Base-by-base conservation (phyloP, 2,113 vertebrate genomes). In the Leptodactylus fuscus region DNA sequence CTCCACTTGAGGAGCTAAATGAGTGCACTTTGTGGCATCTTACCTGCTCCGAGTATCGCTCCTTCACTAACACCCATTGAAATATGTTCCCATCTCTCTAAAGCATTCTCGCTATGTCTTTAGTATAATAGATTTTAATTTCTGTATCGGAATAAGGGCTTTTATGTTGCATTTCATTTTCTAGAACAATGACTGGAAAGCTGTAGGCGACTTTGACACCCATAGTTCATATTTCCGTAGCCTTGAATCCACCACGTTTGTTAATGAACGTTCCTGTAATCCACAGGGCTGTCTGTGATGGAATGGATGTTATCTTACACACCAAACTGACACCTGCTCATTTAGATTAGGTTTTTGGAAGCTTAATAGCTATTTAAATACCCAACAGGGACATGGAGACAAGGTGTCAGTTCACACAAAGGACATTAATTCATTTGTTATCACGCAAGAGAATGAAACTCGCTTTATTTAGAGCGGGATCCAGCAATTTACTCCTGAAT, bases 261-360 rank as follows among this genome's bases (percentile, higher is more conserved):
- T 75, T 83, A 82, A 82, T 82, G 81, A 73, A 73, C 74, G 81
- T n/a, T 55, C 38, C 77, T 44, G 77, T 82, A 82, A 76, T 62
- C 53, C 70, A 75, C 34, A 76, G 73, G 74, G 62, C 74, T 55
- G 48, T 85, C 75, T 75, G 15, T 13, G 53, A 60, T 8, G 53
- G 53, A 62, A 24, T 20, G 70, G 34, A 75, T 55, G 62, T 69
- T 79, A 69, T 36, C 29, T 71, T 55, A 53, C 8, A 58, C 62
- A 85, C 77, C 48, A 55, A 85, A 85, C 65, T 86, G 76, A 81
- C 84, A 86, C 84, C 84, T 86, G 84, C 77, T 86, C 51, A 86
- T 81, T 86, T 81, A 86, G 36, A 86, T 86, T 86, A 81, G 48
- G 51, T 73, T 79, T 79, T 71, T 38, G 83, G 62, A 69, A 70